These are phyloP conservation scores for Copsychus sechellarum DNA, from an alignment of 2,113 vertebrate species.

Conservation along the genomic window DNA sequence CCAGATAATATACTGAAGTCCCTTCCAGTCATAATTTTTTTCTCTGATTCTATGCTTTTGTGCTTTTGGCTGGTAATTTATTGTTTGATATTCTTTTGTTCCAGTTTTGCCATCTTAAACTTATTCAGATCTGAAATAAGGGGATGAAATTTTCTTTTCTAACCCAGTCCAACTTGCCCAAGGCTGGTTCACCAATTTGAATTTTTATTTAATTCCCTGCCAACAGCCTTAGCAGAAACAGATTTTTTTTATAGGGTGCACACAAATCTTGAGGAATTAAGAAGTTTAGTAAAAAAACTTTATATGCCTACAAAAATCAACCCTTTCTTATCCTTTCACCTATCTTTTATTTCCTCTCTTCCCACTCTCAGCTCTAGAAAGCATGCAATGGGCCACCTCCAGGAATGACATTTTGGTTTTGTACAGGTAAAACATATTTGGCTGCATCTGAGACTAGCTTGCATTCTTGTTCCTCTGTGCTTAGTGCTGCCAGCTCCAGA, in stretches of 20 bases:
- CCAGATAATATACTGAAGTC: background rate
- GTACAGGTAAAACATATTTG: background rate
- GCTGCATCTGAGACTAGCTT: background rate
- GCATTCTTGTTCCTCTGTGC: background rate
- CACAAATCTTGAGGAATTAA: background rate
- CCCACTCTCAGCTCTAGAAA: background rate
- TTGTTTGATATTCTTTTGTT: conserved; percentile 14
- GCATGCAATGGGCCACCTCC: background rate
- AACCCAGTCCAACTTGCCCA: background rate
- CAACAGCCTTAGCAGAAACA: background rate
- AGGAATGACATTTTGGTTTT: background rate
- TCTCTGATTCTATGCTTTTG: background rate
- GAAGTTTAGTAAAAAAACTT: background rate
- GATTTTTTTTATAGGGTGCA: background rate
- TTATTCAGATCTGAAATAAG: background rate
- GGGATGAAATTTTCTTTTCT: background rate
- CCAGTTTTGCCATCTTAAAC: background rate
- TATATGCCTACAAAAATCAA: background rate
- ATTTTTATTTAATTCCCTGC: conserved; percentile 15
- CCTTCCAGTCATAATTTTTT: background rate
- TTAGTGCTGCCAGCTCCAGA: background rate
- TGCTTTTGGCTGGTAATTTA: background rate
- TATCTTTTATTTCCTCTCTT: background rate
- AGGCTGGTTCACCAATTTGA: background rate
- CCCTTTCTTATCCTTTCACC: background rate